These are phyloP conservation scores for Dynastes maya DNA, from an alignment of 2,888 invertebrate genomes.

Conservation along the genomic window DNA sequence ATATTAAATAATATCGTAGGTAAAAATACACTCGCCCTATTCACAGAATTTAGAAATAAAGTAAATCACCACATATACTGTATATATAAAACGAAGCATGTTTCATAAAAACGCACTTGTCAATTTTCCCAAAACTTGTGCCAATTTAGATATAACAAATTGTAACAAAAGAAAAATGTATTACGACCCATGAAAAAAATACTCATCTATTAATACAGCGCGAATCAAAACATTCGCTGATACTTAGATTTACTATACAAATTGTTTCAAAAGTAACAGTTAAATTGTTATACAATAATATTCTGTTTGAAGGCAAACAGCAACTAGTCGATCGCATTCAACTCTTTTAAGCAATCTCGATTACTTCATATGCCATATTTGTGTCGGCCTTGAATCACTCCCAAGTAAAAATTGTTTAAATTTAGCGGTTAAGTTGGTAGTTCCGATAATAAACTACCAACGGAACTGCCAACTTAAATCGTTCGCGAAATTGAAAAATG, in stretches of 20 bases:
- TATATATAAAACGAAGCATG: slow-evolving; percentile 20
- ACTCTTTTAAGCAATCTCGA: too few relatives aligned
- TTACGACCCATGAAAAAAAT: not conserved
- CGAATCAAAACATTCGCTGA: slow-evolving; percentile 19
- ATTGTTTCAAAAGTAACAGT: slow-evolving; percentile 11
- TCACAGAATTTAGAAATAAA: not conserved
- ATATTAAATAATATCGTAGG: not conserved
- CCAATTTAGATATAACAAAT: slow-evolving; percentile 8
- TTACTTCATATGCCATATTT: too few relatives aligned
- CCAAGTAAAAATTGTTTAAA: too few relatives aligned
- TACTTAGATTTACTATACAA: not conserved
- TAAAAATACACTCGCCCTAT: not conserved
- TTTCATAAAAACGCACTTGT: not conserved
- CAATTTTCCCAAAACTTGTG: slow-evolving; percentile 12
- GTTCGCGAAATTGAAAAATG: too few relatives aligned
- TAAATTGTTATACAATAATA: not conserved
- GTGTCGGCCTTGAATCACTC: too few relatives aligned
- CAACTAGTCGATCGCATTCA: too few relatives aligned
- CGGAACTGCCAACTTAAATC: too few relatives aligned
- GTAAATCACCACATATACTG: not conserved
- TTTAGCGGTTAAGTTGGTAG: too few relatives aligned
- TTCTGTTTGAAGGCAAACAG: not conserved
- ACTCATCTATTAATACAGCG: slow-evolving; percentile 9
- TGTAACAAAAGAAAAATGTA: not conserved
- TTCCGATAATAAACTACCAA: too few relatives aligned